Percentiles rank a stretch among this genome's conserved stretches.
Evolutionary conservation across 2,113 vertebrate species (phyloP).

Genomic region (Lamprotornis superbus): DNA sequence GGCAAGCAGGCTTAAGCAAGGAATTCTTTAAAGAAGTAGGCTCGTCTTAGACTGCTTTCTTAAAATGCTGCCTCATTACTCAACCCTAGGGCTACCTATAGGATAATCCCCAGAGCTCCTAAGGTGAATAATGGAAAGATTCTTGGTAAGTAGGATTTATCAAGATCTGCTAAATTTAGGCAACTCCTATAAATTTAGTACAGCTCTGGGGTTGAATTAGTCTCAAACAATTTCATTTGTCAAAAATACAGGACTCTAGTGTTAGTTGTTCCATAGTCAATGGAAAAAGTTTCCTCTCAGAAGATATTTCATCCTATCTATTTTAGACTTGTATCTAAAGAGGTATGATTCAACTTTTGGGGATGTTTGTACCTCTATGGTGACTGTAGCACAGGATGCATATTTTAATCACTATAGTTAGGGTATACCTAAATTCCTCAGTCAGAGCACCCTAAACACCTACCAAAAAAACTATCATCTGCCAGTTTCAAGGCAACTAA

Average conservation of each 20-base stretch:
- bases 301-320: not conserved
- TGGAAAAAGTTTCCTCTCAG: not conserved
- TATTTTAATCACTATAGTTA: not conserved
- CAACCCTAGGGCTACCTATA: not conserved
- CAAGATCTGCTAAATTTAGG: not conserved
- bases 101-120: not conserved
- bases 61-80: not conserved
- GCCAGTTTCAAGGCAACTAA: not conserved
- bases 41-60: not conserved
- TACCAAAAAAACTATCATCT: not conserved
- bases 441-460: not conserved
- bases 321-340: not conserved
- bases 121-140: not conserved
- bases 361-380: not conserved
- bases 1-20: not conserved
- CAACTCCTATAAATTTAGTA: not conserved
- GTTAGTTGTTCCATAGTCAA: not conserved
- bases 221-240: not conserved
- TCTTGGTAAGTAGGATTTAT: not conserved
- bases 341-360: not conserved
- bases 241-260: not conserved
- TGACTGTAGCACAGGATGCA: not conserved
- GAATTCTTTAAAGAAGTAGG: not conserved
- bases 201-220: not conserved
- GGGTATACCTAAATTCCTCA: not conserved